Percentiles rank a stretch among this genome's conserved stretches.
Conservation (phyloP, 2,113 vertebrate species). For the Ciconia boyciana region DNA sequence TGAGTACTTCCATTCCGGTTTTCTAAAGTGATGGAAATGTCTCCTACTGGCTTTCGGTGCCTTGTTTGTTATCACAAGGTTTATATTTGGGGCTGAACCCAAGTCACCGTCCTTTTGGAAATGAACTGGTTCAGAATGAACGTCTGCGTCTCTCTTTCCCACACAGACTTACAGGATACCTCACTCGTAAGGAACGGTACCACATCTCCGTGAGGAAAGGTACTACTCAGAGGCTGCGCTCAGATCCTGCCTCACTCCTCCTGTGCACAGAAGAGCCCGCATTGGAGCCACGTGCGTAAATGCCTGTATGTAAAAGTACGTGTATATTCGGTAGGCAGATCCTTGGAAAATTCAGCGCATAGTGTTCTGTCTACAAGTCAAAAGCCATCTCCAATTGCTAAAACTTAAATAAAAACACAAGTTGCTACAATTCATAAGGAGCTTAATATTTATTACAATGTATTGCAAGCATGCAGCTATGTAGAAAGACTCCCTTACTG, state of each 20-base stretch:
- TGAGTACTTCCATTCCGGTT: not conserved
- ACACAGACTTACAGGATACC: rapidly evolving
- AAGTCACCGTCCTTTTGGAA: not conserved
- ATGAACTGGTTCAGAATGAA: not conserved
- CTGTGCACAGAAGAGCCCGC: not conserved
- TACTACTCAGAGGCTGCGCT: not conserved
- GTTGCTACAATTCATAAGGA: conserved; percentile 50
- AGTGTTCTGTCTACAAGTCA: conserved; percentile 25
- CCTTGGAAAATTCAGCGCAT: not conserved
- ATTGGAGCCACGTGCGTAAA: not conserved
- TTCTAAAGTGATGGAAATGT: not conserved
- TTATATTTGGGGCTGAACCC: not conserved
- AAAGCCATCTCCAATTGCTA: conserved; percentile 48
- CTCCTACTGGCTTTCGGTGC: not conserved
- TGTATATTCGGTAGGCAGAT: not conserved
- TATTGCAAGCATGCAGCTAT: conserved; percentile 9
- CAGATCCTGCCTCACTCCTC: not conserved
- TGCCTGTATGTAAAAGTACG: not conserved
- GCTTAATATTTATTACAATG: conserved; percentile 51
- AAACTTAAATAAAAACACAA: conserved; percentile 41
- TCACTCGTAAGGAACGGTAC: not conserved
- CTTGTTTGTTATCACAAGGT: not conserved
- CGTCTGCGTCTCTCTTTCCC: not conserved
- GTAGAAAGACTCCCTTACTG: conserved; percentile 1
- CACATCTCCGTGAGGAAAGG: not conserved